Percentiles rank a stretch among this genome's conserved stretches.
These are phyloP conservation scores for Clanis bilineata DNA, from an alignment of 2,888 invertebrate species.

Conservation along the genomic window DNA sequence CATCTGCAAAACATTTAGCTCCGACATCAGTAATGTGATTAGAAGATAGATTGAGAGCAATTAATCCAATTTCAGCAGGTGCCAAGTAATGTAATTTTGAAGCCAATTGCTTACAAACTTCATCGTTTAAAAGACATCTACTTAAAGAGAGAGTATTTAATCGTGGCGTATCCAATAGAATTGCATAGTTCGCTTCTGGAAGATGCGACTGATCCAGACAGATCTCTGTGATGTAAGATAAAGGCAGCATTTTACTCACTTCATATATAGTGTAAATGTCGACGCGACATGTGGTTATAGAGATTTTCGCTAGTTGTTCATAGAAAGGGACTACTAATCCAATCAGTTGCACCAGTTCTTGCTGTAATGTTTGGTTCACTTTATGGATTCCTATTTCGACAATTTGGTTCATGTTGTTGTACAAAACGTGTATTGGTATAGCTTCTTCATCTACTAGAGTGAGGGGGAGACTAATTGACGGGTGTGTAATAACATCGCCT, in stretches of 20 bases:
- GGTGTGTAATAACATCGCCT: neutral
- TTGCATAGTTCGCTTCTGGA: conserved; percentile 39
- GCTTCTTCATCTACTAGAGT: conserved; percentile 16
- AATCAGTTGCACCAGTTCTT: conserved; percentile 45
- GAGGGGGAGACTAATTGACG: neutral
- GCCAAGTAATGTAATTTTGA: conserved; percentile 34
- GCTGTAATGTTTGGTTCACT: conserved; percentile 33
- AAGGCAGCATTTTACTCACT: conserved; percentile 43
- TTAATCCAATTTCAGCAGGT: conserved; percentile 42
- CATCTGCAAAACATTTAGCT: conserved; percentile 46
- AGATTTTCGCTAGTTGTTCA: conserved; percentile 39
- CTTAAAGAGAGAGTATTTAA: conserved; percentile 47
- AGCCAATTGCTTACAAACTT: conserved; percentile 42
- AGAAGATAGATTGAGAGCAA: conserved; percentile 53
- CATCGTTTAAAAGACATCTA: conserved; percentile 51
- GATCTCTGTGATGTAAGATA: conserved; percentile 47
- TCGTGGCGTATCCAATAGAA: conserved; percentile 37
- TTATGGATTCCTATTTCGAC: conserved; percentile 43
- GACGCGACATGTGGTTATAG: conserved; percentile 39
- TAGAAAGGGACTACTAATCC: conserved; percentile 38
- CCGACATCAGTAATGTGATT: conserved; percentile 61
- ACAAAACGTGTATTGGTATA: conserved; percentile 36
- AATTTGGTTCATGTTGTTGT: conserved; percentile 42
- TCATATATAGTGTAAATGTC: conserved; percentile 45
- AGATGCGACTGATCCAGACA: conserved; percentile 48